Percentiles rank a stretch among this genome's conserved stretches.
These are phyloP conservation scores for Parnassius mnemosyne DNA, from an alignment of 2,888 invertebrate species.

Conservation along the genomic window DNA sequence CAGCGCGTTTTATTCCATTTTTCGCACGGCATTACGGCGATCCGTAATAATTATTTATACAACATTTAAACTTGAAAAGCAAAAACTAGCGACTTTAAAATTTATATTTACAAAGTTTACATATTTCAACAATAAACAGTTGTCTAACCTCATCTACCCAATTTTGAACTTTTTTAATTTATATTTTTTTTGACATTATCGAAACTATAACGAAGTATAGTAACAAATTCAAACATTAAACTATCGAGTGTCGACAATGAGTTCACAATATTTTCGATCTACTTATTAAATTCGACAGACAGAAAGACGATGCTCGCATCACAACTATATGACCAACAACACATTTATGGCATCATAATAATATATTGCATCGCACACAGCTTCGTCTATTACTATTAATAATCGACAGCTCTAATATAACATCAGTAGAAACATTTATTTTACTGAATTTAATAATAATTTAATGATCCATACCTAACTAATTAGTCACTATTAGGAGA, in stretches of 20 bases:
- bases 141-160: conserved; percentile 22
- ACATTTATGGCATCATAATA: neutral
- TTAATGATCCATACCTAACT: too few relatives aligned
- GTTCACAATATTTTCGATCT: conserved; percentile 4
- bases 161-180: conserved; percentile 33
- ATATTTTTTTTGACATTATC: conserved; percentile 35
- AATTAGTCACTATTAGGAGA: too few relatives aligned
- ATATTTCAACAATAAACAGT: conserved; percentile 1
- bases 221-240: conserved; percentile 36
- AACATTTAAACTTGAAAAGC: conserved; percentile 3
- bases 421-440: too few relatives aligned
- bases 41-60: too few relatives aligned
- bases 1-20: too few relatives aligned
- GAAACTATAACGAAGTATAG: conserved; percentile 44
- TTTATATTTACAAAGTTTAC: conserved; percentile 12
- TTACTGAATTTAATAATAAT: too few relatives aligned
- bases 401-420: too few relatives aligned
- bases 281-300: conserved; percentile 8
- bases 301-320: neutral
- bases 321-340: conserved; percentile 6
- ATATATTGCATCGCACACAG: too few relatives aligned
- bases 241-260: conserved; percentile 8
- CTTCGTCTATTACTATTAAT: too few relatives aligned
- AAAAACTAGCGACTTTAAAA: conserved; percentile 2
- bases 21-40: too few relatives aligned